Conservation (phyloP, 2,888 invertebrate genomes). For the Arctia plantaginis region DNA sequence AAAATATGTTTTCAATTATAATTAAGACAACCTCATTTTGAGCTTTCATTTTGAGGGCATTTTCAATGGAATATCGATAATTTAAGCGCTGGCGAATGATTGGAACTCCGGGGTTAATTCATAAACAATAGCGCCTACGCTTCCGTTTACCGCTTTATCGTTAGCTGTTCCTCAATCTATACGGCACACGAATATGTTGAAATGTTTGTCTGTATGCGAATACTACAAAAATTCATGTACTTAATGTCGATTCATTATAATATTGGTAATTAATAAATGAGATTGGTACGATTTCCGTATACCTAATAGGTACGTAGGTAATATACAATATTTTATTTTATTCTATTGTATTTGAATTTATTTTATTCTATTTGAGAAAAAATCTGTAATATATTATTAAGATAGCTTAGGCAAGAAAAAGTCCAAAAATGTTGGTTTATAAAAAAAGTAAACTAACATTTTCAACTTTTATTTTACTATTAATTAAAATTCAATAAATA, state of each 20-base stretch:
- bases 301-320: too few relatives aligned
- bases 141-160: slow-evolving; percentile 63
- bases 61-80: slow-evolving; percentile 44
- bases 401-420: too few relatives aligned
- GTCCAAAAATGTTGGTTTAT: too few relatives aligned
- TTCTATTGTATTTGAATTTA: too few relatives aligned
- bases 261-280: too few relatives aligned
- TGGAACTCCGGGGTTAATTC: slow-evolving; percentile 51
- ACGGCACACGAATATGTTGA: slow-evolving; percentile 28
- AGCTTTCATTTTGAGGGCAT: slow-evolving; percentile 35
- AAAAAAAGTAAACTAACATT: too few relatives aligned
- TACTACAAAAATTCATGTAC: background rate
- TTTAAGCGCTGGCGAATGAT: slow-evolving; percentile 41
- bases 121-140: slow-evolving; percentile 70
- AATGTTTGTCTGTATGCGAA: slow-evolving; percentile 20
- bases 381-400: too few relatives aligned
- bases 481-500: too few relatives aligned
- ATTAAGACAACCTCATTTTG: background rate
- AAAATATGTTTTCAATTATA: background rate
- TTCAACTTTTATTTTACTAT: too few relatives aligned
- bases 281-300: too few relatives aligned
- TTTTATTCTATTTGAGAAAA: too few relatives aligned
- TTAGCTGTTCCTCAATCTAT: slow-evolving; percentile 38
- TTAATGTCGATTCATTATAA: background rate
- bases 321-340: too few relatives aligned